Evolutionary conservation across 1,140 invertebrate genomes (phyloP), one percentile per base, ranked within the genome.

Genomic region (Phenacoccus solenopsis): DNA sequence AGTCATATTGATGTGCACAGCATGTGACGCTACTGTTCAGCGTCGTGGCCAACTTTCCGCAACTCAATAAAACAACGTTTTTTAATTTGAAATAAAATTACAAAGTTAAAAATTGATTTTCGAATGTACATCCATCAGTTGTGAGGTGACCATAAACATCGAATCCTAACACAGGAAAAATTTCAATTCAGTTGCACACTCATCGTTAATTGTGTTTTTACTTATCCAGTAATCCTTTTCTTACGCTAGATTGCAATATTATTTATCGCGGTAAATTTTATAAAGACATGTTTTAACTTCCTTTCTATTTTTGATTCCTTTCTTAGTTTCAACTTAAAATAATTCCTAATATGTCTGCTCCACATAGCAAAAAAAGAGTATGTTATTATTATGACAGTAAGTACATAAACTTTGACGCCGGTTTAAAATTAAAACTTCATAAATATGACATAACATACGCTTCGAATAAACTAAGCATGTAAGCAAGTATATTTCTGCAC

Each of bases 371-470:
- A 77, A 95, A 96, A 80, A 86, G 91, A 78, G 94, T 98, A 70
- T 97, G 95, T 80, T 98, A 98, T 82, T 98, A 98, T 81, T 98
- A 98, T 77, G 96, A 98, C 79, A 96, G 95, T 98, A 85, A 94
- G 93, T 93, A 80, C 69, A n/a, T 38, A 69, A 49, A 0, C 4
- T 16, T 28, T 7, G 13, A 28, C 20, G 22, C 24, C 7, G n/a
- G 22, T n/a, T 13, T 1, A 22, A 67, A 7, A 32, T 32, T 27
- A 20, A 20, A n/a, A 25, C n/a, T 59, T 30, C 13, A 56, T 10
- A 32, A 49, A n/a, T 68, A 72, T 73, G 71, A 30, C 38, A 72
- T 24, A 7, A 72, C 35, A 72, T 68, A 20, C 70, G 72, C 72
- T 71, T 16, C 68, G 27, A 27, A 69, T 49, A 27, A 57, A 35